Conservation (phyloP, 2,797 vertebrate genomes). For the Sebastes minor region DNA sequence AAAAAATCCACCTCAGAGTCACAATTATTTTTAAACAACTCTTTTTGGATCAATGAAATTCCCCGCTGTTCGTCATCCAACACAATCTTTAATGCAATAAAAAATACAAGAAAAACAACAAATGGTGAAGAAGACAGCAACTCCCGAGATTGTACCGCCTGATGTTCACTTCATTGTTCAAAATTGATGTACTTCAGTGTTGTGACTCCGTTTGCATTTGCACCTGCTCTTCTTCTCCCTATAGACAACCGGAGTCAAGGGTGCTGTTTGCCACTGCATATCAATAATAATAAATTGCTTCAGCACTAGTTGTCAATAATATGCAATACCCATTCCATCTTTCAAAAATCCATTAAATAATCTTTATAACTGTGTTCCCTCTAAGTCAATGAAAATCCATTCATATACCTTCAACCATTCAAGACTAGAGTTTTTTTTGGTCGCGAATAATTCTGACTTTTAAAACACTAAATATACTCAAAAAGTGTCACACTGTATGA, state of each 20-base stretch:
- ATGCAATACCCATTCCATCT: constrained; percentile 3
- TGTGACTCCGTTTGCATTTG: constrained; percentile 4
- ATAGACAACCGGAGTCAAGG: background rate
- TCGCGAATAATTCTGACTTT: background rate
- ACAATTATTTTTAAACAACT: background rate
- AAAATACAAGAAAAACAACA: background rate
- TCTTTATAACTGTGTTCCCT: background rate
- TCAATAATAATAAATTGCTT: constrained; percentile 14
- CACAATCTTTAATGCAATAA: constrained; percentile 1
- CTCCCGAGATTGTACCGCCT: background rate
- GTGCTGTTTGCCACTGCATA: background rate
- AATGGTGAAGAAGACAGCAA: background rate
- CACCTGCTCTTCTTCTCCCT: background rate
- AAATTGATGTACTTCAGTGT: background rate
- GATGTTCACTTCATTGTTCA: constrained; percentile 1
- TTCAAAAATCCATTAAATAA: constrained; percentile 1
- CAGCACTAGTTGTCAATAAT: constrained; percentile 10
- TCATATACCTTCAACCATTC: background rate
- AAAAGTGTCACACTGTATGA: background rate
- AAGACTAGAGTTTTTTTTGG: background rate
- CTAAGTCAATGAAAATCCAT: background rate
- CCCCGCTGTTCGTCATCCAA: background rate
- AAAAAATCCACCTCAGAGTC: background rate
- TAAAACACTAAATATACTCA: background rate
- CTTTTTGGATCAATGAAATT: constrained; percentile 5